Conservation (phyloP, 2,113 vertebrate genomes). For the Phoxinus phoxinus region DNA sequence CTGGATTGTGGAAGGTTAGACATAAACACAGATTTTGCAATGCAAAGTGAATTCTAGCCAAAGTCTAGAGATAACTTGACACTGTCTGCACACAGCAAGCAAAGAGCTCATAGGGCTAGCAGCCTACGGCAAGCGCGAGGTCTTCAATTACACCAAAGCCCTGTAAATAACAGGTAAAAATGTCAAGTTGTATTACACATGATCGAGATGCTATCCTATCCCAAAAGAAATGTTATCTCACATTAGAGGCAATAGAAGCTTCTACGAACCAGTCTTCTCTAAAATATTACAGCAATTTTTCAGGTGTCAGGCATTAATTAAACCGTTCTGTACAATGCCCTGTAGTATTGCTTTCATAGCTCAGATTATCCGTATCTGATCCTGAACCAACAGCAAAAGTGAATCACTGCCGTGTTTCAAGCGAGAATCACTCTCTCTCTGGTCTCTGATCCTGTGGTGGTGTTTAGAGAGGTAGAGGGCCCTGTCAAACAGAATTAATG, state of each 20-base stretch:
- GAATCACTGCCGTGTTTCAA: slow-evolving; percentile 25
- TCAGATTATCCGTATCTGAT: slow-evolving; percentile 28
- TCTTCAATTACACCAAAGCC: slow-evolving; percentile 56
- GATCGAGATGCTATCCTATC: slow-evolving; percentile 58
- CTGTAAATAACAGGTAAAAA: slow-evolving; percentile 64
- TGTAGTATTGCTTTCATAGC: slow-evolving; percentile 37
- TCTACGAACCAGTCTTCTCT: slow-evolving; percentile 26
- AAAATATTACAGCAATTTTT: slow-evolving; percentile 56
- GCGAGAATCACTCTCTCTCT: slow-evolving; percentile 34
- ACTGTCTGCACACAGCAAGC: slow-evolving; percentile 19
- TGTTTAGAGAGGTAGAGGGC: slow-evolving; percentile 21
- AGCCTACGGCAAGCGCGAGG: slow-evolving; percentile 44
- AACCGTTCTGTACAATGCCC: slow-evolving; percentile 25
- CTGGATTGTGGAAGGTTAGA: background rate
- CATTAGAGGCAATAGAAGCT: slow-evolving; percentile 45
- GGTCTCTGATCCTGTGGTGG: slow-evolving; percentile 17
- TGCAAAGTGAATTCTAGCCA: background rate
- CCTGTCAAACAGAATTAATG: slow-evolving; percentile 52
- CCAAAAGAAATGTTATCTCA: slow-evolving; percentile 60
- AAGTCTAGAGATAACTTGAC: slow-evolving; percentile 36
- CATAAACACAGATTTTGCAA: background rate
- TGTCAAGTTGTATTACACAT: slow-evolving; percentile 59
- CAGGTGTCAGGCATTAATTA: slow-evolving; percentile 45
- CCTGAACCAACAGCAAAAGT: slow-evolving; percentile 26
- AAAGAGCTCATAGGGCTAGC: slow-evolving; percentile 21